Percentiles rank a stretch among this genome's conserved stretches.
phyloP scores from a whole-genome alignment of 1,140 invertebrate species.

The Bombus confusus region DNA sequence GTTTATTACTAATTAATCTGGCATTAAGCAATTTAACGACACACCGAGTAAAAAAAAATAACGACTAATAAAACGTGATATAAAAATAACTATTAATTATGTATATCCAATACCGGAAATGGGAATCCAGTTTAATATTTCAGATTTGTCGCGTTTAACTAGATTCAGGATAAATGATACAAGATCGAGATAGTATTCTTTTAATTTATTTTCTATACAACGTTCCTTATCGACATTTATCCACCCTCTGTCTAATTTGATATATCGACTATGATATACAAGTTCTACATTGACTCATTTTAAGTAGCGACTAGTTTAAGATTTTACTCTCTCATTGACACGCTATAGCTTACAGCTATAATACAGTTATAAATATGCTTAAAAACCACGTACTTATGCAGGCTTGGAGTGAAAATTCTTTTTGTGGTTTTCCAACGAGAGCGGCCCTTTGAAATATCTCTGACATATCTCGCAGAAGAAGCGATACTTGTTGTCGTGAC shows the following conservation, averaged over 20 bases:
- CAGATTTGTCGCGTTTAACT: no score
- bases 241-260: neutral
- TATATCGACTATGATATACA: neutral
- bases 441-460: constrained; percentile 74
- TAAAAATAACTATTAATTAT: no score
- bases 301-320: no score
- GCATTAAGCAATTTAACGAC: no score
- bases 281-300: no score
- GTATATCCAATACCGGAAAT: no score
- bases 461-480: constrained; percentile 72
- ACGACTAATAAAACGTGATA: no score
- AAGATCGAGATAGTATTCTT: neutral
- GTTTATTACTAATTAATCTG: no score
- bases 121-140: no score
- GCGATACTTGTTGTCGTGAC: constrained; percentile 74
- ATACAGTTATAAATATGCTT: neutral
- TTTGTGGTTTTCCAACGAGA: constrained; percentile 71
- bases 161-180: neutral
- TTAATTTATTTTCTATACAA: neutral
- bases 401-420: constrained; percentile 20
- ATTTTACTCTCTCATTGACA: no score
- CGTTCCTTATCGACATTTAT: neutral
- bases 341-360: no score
- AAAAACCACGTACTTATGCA: neutral
- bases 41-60: no score